Conservation (phyloP, 2,113 vertebrate genomes). For the Piprites chloris region DNA sequence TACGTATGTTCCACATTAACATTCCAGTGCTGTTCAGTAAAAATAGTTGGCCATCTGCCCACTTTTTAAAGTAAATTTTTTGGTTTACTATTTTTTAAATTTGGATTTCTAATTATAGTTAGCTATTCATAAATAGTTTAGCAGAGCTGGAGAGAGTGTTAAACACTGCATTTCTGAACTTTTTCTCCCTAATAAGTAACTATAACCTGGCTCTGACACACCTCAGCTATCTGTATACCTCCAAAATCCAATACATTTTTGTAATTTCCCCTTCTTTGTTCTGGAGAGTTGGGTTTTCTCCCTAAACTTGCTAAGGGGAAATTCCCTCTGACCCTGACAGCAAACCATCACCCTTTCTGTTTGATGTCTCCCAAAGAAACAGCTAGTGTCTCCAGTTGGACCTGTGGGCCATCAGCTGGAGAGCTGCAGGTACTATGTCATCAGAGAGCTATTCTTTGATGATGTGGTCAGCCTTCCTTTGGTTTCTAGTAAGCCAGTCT, state of each 20-base stretch:
- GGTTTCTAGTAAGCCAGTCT: conserved; percentile 36
- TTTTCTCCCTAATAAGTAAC: background rate
- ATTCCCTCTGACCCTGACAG: background rate
- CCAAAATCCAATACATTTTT: conserved; percentile 49
- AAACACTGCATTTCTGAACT: conserved; percentile 19
- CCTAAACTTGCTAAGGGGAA: conserved; percentile 41
- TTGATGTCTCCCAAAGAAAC: background rate
- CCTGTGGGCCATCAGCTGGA: background rate
- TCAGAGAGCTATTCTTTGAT: conserved; percentile 54
- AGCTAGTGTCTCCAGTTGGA: background rate
- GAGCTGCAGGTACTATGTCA: conserved; percentile 30
- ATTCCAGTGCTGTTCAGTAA: conserved; percentile 62
- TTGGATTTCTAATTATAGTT: conserved; percentile 56
- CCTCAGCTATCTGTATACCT: background rate
- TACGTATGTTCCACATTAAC: conserved; percentile 41
- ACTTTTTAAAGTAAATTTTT: conserved; percentile 60
- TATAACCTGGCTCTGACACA: conserved; percentile 19
- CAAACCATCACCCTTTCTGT: background rate
- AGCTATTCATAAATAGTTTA: conserved; percentile 56
- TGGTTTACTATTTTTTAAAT: conserved; percentile 46
- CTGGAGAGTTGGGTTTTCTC: background rate
- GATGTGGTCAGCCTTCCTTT: conserved; percentile 39
- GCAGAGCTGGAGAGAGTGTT: conserved; percentile 31
- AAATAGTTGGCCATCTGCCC: conserved; percentile 41
- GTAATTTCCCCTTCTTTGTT: conserved; percentile 55